Evolutionary conservation across 1,140 invertebrate species (phyloP).

Genomic region (Drosophila cardini): DNA sequence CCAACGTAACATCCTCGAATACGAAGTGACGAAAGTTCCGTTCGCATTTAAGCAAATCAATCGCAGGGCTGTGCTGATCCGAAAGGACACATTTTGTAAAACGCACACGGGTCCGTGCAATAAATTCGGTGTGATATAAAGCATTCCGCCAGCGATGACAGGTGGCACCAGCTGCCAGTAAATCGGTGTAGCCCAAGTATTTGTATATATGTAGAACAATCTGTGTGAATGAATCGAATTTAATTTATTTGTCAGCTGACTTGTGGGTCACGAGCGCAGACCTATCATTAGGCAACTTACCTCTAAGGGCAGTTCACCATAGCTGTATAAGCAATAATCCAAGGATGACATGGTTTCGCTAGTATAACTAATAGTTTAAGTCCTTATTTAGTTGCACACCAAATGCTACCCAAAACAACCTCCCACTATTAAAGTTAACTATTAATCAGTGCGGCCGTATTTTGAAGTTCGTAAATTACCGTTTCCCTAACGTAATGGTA

Average conservation of each 20-base stretch:
- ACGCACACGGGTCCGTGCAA: conserved; percentile 86
- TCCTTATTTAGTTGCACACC: conserved; percentile 25
- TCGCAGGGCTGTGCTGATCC: conserved; percentile 85
- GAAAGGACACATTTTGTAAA: conserved; percentile 86
- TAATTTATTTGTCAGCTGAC: conserved; percentile 68
- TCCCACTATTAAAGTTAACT: conserved; percentile 38
- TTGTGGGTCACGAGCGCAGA: conserved; percentile 35
- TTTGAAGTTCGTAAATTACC: conserved; percentile 23
- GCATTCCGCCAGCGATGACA: conserved; percentile 87
- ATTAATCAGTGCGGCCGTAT: conserved; percentile 41
- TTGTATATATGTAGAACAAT: conserved; percentile 88
- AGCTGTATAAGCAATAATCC: conserved; percentile 55
- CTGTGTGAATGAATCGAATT: conserved; percentile 81
- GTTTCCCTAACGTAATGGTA: background rate
- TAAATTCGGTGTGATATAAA: conserved; percentile 86
- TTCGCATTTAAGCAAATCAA: conserved; percentile 85
- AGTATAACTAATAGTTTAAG: conserved; percentile 1
- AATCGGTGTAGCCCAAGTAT: conserved; percentile 87
- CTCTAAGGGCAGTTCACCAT: conserved; percentile 80
- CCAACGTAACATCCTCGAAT: conserved; percentile 87
- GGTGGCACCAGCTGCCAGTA: conserved; percentile 86
- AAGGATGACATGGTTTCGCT: conserved; percentile 53
- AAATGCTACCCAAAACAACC: conserved; percentile 36
- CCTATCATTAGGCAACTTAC: conserved; percentile 43
- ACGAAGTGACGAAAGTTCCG: conserved; percentile 86